A percentile compares a stretch with the other conserved stretches of the same genome.
phyloP scores from a whole-genome alignment of 2,113 vertebrate species.

The Varanus komodoensis region DNA sequence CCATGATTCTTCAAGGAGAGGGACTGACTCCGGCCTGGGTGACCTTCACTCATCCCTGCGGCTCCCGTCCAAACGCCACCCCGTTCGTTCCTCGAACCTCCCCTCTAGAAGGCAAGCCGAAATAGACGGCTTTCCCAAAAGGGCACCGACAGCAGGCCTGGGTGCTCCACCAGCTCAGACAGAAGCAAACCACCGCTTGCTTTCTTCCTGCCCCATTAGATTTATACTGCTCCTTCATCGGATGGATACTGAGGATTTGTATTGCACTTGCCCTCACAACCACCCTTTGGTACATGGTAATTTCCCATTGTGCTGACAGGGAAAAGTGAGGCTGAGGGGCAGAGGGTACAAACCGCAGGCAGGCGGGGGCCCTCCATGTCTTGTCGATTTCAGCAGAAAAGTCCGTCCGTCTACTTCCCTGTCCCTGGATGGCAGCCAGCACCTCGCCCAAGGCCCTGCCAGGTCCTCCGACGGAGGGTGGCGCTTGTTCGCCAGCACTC shows the following conservation, averaged over 20 bases:
- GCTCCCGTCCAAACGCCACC: background rate
- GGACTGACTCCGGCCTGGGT: background rate
- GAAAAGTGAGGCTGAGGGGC: background rate
- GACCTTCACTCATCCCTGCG: background rate
- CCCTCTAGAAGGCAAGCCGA: background rate
- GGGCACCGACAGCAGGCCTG: background rate
- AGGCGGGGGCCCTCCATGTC: too few relatives aligned
- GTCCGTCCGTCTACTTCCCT: background rate
- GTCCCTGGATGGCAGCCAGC: background rate
- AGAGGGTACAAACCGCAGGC: background rate
- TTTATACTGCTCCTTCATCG: background rate
- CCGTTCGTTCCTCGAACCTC: too few relatives aligned
- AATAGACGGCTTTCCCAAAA: background rate
- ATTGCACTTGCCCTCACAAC: background rate
- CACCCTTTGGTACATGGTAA: background rate
- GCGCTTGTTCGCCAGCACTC: too few relatives aligned
- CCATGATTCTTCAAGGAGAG: background rate
- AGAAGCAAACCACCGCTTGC: background rate
- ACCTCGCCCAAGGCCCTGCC: background rate
- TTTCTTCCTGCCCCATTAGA: background rate
- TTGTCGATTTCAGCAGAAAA: background rate
- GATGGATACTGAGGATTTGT: background rate
- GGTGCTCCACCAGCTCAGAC: background rate
- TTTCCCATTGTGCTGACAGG: background rate
- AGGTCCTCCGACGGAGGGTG: background rate